phyloP scores from a whole-genome alignment of 2,113 vertebrate species.

The Diphyllodes magnificus region DNA sequence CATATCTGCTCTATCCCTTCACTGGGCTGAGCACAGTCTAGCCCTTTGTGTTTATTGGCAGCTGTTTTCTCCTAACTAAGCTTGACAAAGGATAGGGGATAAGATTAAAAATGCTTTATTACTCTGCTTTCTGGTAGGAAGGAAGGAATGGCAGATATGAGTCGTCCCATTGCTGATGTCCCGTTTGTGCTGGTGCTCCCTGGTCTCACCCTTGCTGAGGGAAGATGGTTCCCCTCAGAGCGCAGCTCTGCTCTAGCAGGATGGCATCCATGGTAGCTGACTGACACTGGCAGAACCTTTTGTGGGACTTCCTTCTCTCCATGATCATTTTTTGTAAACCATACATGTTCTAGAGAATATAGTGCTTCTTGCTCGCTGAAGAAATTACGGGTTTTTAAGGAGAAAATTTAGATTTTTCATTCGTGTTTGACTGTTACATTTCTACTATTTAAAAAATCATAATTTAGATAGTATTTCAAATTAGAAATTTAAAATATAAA shows the following conservation, averaged over 20 bases:
- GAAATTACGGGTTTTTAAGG: not conserved
- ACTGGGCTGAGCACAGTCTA: not conserved
- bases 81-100: not conserved
- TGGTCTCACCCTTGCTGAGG: not conserved
- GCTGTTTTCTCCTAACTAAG: not conserved
- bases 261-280: not conserved
- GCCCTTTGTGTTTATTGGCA: slow-evolving; percentile 25
- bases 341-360: not conserved
- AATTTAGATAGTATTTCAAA: not conserved
- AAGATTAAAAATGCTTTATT: not conserved
- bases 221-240: not conserved
- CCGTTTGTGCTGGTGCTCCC: accelerated
- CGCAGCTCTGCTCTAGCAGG: not conserved
- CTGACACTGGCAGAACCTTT: not conserved
- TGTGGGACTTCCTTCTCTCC: not conserved
- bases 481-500: not conserved
- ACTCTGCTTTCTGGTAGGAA: not conserved
- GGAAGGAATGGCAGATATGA: not conserved
- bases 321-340: not conserved
- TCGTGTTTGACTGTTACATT: not conserved
- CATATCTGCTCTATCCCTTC: not conserved
- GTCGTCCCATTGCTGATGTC: not conserved
- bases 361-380: not conserved
- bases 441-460: not conserved
- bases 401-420: not conserved